A percentile compares a stretch with the other conserved stretches of the same genome.
Conservation (phyloP, 2,113 vertebrate species). For the Sphaerodactylus townsendi region DNA sequence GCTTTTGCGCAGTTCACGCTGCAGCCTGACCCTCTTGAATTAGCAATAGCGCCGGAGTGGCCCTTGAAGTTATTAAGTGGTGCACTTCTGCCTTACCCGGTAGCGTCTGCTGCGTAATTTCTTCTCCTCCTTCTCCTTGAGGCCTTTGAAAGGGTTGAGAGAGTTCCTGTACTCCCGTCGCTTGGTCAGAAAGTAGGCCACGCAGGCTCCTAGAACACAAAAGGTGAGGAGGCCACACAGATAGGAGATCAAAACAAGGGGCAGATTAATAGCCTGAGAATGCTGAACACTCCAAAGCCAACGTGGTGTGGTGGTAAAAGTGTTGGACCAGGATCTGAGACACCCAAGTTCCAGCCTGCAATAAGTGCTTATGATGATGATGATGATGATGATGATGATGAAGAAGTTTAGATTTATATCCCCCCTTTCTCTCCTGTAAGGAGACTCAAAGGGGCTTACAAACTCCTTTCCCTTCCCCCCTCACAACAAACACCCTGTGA, state of each 20-base stretch:
- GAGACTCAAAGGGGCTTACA: too few species aligned
- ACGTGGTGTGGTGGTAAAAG: too few species aligned
- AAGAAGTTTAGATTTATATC: too few species aligned
- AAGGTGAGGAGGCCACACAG: background rate
- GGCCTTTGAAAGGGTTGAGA: slow-evolving; percentile 73
- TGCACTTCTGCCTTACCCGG: slow-evolving; percentile 55
- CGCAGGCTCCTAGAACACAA: slow-evolving; percentile 66
- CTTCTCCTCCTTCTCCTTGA: slow-evolving; percentile 76
- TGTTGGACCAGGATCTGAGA: too few species aligned
- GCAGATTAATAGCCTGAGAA: background rate
- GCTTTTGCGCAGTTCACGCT: background rate
- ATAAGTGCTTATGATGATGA: too few species aligned
- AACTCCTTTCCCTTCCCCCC: too few species aligned
- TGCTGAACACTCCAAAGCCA: too few species aligned
- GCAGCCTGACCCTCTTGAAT: background rate
- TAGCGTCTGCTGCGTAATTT: slow-evolving; percentile 75
- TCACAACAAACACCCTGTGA: too few species aligned
- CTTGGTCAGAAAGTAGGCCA: slow-evolving; percentile 77
- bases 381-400: too few species aligned
- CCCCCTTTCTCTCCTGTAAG: too few species aligned
- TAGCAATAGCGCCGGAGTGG: background rate
- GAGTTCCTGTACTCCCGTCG: slow-evolving; percentile 76
- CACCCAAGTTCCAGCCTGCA: too few species aligned
- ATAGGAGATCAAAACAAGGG: background rate
- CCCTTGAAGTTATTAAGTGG: background rate